phyloP scores from a whole-genome alignment of 2,888 invertebrate genomes.

The Actias luna region DNA sequence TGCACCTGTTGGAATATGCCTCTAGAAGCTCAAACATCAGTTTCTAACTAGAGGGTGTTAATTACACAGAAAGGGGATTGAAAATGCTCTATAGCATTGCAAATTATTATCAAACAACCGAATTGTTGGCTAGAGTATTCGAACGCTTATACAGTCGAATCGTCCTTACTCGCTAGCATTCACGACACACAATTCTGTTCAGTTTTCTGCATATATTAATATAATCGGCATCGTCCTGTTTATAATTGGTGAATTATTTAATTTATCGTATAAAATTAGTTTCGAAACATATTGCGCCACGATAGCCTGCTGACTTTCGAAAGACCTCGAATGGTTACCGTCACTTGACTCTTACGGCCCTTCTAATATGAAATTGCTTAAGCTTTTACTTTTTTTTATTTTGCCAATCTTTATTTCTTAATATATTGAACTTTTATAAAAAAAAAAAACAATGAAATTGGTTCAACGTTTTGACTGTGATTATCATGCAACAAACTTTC shows the following conservation, averaged over 20 bases:
- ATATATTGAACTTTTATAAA: too few species aligned
- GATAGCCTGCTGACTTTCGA: not conserved
- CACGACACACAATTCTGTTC: not conserved
- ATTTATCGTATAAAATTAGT: not conserved
- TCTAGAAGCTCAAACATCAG: too few species aligned
- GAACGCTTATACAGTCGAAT: not conserved
- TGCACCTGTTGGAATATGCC: too few species aligned
- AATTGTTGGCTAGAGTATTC: too few species aligned
- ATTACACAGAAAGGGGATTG: too few species aligned
- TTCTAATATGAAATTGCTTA: not conserved
- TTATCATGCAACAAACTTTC: too few species aligned
- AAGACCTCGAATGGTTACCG: not conserved
- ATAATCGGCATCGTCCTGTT: not conserved
- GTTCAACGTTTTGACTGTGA: too few species aligned
- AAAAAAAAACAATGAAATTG: too few species aligned
- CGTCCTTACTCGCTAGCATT: not conserved
- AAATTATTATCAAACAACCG: too few species aligned
- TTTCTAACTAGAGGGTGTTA: too few species aligned
- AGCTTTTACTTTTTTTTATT: not conserved
- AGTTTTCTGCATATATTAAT: not conserved
- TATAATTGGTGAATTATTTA: not conserved
- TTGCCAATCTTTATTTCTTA: too few species aligned
- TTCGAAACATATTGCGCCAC: conserved; percentile 3
- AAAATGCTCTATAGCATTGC: too few species aligned
- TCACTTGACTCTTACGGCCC: not conserved